Conservation (phyloP, 2,797 vertebrate species). For the Acanthurus tractus region DNA sequence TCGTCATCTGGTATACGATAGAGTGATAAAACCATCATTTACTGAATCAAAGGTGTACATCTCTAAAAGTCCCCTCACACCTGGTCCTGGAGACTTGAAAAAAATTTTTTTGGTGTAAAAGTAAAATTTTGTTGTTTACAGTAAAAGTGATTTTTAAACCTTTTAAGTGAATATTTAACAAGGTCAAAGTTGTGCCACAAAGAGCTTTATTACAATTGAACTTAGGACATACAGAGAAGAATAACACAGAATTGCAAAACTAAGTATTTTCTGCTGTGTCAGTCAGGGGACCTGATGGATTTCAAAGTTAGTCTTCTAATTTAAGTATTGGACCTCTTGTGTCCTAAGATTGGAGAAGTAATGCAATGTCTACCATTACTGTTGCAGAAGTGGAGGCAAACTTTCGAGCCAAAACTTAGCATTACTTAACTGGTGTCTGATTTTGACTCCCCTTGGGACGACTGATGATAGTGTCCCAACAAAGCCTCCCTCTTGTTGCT, state of each 20-base stretch:
- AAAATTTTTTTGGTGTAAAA: not conserved
- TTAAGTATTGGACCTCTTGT: not conserved
- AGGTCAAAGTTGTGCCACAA: not conserved
- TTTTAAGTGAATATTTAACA: not conserved
- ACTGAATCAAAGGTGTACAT: constrained; percentile 4
- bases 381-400: not conserved
- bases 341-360: not conserved
- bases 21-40: not conserved
- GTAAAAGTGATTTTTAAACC: not conserved
- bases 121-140: not conserved
- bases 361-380: not conserved
- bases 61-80: not conserved
- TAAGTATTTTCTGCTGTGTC: not conserved
- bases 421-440: not conserved
- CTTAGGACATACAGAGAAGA: not conserved
- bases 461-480: constrained; percentile 26
- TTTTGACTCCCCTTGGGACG: constrained; percentile 8
- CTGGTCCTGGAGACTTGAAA: not conserved
- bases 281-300: not conserved
- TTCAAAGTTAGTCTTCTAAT: not conserved
- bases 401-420: constrained; percentile 7
- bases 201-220: not conserved
- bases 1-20: not conserved
- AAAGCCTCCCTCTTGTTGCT: constrained; percentile 32
- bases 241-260: not conserved